Conservation (phyloP, 2,797 vertebrate species). For the Pagetopsis macropterus region DNA sequence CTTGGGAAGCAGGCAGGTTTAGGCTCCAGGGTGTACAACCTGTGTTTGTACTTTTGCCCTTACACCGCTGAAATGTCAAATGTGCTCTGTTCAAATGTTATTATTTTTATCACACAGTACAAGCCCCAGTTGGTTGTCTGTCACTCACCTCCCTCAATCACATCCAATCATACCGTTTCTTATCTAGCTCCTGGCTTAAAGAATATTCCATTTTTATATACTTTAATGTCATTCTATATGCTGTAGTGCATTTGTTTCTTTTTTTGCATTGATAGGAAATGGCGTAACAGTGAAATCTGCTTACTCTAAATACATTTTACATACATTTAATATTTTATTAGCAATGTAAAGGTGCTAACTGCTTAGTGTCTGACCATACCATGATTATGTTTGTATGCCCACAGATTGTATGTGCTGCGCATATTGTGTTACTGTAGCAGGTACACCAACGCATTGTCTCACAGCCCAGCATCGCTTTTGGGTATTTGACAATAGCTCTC, state of each 20-base stretch:
- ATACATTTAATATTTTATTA: too few relatives aligned
- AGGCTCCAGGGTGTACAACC: constrained; percentile 51
- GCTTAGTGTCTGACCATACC: background rate
- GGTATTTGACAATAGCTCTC: background rate
- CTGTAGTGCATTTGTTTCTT: background rate
- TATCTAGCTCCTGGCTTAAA: constrained; percentile 47
- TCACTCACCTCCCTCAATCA: constrained; percentile 44
- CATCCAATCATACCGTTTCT: constrained; percentile 59
- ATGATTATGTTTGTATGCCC: too few relatives aligned
- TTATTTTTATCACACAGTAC: constrained; percentile 63
- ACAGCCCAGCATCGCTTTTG: background rate
- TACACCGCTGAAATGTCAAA: constrained; percentile 63
- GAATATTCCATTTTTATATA: constrained; percentile 16
- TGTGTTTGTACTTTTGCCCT: constrained; percentile 36
- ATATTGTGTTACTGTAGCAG: too few relatives aligned
- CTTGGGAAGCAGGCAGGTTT: constrained; percentile 29
- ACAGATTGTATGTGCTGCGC: too few relatives aligned
- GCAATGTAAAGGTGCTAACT: background rate
- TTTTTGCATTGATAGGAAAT: constrained; percentile 39
- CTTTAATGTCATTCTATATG: constrained; percentile 3
- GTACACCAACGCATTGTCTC: background rate
- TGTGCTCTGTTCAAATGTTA: constrained; percentile 63
- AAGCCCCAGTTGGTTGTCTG: constrained; percentile 28
- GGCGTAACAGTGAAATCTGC: constrained; percentile 1
- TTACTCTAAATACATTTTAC: background rate